These are phyloP conservation scores for Sminthurides aquaticus DNA, from an alignment of 2,888 invertebrate genomes.

Conservation along the genomic window DNA sequence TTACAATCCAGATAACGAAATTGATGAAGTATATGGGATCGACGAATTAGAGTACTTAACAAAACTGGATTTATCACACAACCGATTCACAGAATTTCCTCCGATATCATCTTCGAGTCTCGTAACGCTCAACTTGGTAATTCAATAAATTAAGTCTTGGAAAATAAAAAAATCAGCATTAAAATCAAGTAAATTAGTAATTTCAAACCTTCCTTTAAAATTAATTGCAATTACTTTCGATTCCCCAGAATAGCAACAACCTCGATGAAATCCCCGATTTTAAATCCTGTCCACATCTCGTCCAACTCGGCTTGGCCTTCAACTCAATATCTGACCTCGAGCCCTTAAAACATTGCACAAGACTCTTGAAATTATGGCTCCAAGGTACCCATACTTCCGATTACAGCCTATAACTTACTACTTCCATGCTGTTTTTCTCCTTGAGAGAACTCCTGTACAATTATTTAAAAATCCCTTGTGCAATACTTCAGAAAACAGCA, in stretches of 20 bases:
- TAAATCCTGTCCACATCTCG: not conserved
- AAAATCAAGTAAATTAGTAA: too few relatives aligned
- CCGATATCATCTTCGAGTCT: not conserved
- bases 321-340: not conserved
- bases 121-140: not conserved
- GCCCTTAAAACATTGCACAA: not conserved
- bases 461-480: too few relatives aligned
- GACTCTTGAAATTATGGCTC: not conserved
- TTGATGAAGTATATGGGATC: not conserved
- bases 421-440: too few relatives aligned
- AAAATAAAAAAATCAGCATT: too few relatives aligned
- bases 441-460: too few relatives aligned
- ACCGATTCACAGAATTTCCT: not conserved
- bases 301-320: not conserved
- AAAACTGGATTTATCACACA: not conserved
- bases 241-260: not conserved
- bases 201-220: too few relatives aligned
- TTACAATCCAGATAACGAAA: not conserved
- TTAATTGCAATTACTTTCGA: too few relatives aligned
- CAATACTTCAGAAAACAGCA: slow-evolving; percentile 27
- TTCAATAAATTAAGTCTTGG: too few relatives aligned
- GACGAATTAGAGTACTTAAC: not conserved
- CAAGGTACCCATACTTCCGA: too few relatives aligned
- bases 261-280: not conserved
- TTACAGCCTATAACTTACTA: too few relatives aligned